phyloP scores from a whole-genome alignment of 2,797 vertebrate genomes.

The Diplodus sargus region DNA sequence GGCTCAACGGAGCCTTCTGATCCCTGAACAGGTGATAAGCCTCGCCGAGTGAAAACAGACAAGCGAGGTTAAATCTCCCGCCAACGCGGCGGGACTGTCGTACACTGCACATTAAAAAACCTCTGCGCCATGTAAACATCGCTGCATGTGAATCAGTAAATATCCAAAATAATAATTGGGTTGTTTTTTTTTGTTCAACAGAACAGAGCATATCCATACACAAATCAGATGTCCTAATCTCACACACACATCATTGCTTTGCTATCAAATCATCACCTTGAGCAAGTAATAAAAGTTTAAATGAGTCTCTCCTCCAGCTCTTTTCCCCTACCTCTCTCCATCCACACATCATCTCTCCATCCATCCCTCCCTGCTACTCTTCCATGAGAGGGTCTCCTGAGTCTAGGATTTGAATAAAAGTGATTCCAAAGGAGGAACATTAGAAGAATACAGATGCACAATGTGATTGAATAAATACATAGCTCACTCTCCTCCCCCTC shows the following conservation, averaged over 20 bases:
- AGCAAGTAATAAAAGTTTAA: conserved; percentile 74
- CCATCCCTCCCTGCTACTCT: conserved; percentile 63
- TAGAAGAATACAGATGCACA: conserved; percentile 81
- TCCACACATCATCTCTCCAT: conserved; percentile 65
- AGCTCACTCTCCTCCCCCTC: conserved; percentile 30
- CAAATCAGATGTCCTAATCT: conserved; percentile 61
- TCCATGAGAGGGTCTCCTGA: conserved; percentile 74
- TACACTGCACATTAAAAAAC: conserved; percentile 26
- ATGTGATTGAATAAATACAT: conserved; percentile 74
- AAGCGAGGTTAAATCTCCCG: conserved; percentile 22
- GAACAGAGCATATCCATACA: conserved; percentile 43
- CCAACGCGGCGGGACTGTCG: conserved; percentile 11
- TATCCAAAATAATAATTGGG: conserved; percentile 43
- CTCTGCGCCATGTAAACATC: conserved; percentile 29
- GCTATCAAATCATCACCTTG: conserved; percentile 69
- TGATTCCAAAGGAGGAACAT: conserved; percentile 78
- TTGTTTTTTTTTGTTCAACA: conserved; percentile 19
- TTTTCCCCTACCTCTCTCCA: conserved; percentile 50
- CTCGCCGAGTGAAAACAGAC: conserved; percentile 24
- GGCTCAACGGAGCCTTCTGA: conserved; percentile 23
- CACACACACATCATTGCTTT: conserved; percentile 62
- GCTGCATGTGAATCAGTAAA: conserved; percentile 29
- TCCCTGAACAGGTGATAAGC: conserved; percentile 24
- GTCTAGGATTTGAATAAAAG: conserved; percentile 82
- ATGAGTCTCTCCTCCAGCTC: conserved; percentile 65